These are phyloP conservation scores for Perca flavescens DNA, from an alignment of 2,113 vertebrate species.

Conservation along the genomic window DNA sequence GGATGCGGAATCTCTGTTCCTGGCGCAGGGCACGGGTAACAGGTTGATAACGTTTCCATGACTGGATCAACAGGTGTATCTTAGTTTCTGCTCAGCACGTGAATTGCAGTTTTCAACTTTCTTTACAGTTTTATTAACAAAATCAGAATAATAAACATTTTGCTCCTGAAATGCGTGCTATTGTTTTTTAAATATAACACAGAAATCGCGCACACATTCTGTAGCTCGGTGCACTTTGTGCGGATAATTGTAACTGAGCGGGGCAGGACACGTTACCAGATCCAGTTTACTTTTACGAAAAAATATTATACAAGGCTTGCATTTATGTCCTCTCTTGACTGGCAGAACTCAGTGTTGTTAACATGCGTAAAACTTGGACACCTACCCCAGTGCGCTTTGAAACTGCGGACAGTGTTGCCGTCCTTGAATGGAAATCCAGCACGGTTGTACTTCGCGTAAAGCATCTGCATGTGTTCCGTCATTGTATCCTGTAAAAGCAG, in stretches of 20 bases:
- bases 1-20: background rate
- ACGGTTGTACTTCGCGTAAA: conserved; percentile 90
- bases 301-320: background rate
- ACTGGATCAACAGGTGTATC: conserved; percentile 75
- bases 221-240: background rate
- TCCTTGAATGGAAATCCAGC: conserved; percentile 82
- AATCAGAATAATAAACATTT: background rate
- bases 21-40: conserved; percentile 10
- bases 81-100: background rate
- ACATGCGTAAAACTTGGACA: conserved; percentile 56
- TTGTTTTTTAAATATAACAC: background rate
- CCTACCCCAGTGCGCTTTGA: conserved; percentile 86
- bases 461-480: conserved; percentile 93
- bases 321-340: no score
- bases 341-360: background rate
- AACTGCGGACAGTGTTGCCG: conserved; percentile 94
- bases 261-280: background rate
- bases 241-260: background rate
- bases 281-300: background rate
- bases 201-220: background rate
- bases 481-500: conserved; percentile 83
- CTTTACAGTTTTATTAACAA: background rate
- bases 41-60: conserved; percentile 45
- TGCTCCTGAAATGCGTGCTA: background rate
- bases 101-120: background rate